A percentile compares a stretch with the other conserved stretches of the same genome.
Evolutionary conservation across 2,888 invertebrate species (phyloP).

Genomic region (Eumacrocentrus americanus): DNA sequence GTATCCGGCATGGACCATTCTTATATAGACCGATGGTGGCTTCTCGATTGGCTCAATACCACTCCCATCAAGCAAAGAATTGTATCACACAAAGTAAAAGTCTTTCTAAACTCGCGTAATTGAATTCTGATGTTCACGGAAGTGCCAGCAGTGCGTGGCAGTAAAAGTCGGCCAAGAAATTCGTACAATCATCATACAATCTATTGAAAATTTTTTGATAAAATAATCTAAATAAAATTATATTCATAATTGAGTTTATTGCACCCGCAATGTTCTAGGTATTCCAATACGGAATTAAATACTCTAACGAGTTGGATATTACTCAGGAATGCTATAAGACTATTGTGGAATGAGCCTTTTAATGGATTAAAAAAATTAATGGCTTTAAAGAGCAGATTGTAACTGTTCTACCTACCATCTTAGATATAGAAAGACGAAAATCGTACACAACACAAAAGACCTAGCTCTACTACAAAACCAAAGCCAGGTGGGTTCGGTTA

Average conservation of each 20-base stretch:
- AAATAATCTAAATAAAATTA: no score
- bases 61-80: slow-evolving; percentile 41
- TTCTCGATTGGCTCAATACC: slow-evolving; percentile 28
- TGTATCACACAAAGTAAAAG: slow-evolving; percentile 33
- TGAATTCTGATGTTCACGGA: background rate
- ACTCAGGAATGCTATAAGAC: no score
- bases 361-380: no score
- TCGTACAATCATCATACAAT: background rate
- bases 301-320: no score
- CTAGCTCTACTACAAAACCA: slow-evolving; percentile 54
- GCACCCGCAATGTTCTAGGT: no score
- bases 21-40: slow-evolving; percentile 48
- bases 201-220: background rate
- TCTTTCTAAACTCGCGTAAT: background rate
- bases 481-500: slow-evolving; percentile 51
- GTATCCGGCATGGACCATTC: slow-evolving; percentile 53
- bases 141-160: slow-evolving; percentile 1
- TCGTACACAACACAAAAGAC: slow-evolving; percentile 45
- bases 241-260: no score
- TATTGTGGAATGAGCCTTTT: no score
- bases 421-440: slow-evolving; percentile 14
- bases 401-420: background rate
- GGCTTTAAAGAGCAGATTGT: no score
- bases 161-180: background rate
- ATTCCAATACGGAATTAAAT: no score